phyloP scores from a whole-genome alignment of 2,888 invertebrate genomes.

The Oscheius sp. region DNA sequence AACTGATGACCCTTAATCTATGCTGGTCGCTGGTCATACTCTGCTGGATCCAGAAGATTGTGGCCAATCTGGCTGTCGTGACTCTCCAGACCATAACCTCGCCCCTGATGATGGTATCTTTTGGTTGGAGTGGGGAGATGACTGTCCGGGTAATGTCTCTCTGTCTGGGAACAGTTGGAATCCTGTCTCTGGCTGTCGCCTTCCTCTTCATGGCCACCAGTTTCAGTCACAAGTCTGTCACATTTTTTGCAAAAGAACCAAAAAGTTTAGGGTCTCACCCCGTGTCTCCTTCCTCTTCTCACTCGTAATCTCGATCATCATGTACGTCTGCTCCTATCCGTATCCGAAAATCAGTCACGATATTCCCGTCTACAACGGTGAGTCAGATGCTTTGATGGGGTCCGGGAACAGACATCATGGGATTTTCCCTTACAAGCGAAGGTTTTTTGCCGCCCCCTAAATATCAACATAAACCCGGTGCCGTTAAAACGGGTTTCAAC shows the following conservation, averaged over 20 bases:
- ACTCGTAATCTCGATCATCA: conserved; percentile 42
- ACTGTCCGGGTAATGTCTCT: conserved; percentile 48
- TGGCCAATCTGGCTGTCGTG: conserved; percentile 44
- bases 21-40: conserved; percentile 52
- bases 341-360: conserved; percentile 39
- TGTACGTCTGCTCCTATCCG: conserved; percentile 54
- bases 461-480: background rate
- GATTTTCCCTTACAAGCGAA: no score
- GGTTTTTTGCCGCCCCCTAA: background rate
- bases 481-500: no score
- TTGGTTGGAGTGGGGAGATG: conserved; percentile 47
- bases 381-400: background rate
- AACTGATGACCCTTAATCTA: conserved; percentile 40
- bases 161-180: conserved; percentile 46
- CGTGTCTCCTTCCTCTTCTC: conserved; percentile 49
- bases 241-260: background rate
- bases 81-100: conserved; percentile 47
- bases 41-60: conserved; percentile 53
- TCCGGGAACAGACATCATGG: no score
- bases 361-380: conserved; percentile 47
- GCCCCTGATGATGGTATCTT: conserved; percentile 48
- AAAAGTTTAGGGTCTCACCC: conserved; percentile 40
- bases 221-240: conserved; percentile 12
- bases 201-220: conserved; percentile 40
- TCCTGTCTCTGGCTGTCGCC: conserved; percentile 44